phyloP scores from a whole-genome alignment of 2,113 vertebrate species.

The Pleuronectes platessa region DNA sequence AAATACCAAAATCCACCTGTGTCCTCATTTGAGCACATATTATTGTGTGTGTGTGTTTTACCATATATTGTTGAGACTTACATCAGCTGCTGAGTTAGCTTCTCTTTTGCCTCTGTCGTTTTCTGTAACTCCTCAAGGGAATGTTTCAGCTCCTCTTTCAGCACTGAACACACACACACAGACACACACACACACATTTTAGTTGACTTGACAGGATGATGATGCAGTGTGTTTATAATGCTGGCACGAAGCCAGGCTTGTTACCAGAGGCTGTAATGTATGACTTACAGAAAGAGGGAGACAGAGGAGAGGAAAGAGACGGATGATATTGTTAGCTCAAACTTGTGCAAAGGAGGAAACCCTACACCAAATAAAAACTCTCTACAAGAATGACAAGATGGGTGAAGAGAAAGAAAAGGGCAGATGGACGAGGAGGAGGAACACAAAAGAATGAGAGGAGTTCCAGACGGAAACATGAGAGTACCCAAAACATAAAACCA shows the following conservation, averaged over 20 bases:
- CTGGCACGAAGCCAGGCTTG: conserved; percentile 27
- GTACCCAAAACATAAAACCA: conserved; percentile 18
- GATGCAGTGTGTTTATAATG: conserved; percentile 33
- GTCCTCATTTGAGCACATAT: conserved; percentile 9
- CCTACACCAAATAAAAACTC: conserved; percentile 40
- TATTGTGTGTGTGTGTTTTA: conserved; percentile 23
- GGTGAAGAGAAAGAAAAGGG: conserved; percentile 17
- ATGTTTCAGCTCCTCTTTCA: conserved; percentile 82
- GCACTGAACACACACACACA: conserved; percentile 79
- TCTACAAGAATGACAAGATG: conserved; percentile 23
- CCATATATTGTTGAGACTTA: conserved; percentile 69
- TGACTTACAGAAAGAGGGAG: conserved; percentile 37
- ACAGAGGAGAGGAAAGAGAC: conserved; percentile 1
- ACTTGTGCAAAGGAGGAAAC: conserved; percentile 27
- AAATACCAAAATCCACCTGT: conserved; percentile 69
- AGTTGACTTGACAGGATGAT: conserved; percentile 31
- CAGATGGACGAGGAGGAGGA: conserved; percentile 1
- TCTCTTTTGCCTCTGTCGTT: conserved; percentile 76
- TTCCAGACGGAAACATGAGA: conserved; percentile 40
- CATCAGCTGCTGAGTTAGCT: conserved; percentile 82
- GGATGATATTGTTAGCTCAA: conserved; percentile 36
- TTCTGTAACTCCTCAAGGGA: conserved; percentile 82
- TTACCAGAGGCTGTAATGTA: conserved; percentile 44
- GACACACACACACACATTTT: conserved; percentile 25
- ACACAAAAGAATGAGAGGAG: conserved; percentile 29